Evolutionary conservation across 2,113 vertebrate species (phyloP).

Genomic region (Petromus typicus): DNA sequence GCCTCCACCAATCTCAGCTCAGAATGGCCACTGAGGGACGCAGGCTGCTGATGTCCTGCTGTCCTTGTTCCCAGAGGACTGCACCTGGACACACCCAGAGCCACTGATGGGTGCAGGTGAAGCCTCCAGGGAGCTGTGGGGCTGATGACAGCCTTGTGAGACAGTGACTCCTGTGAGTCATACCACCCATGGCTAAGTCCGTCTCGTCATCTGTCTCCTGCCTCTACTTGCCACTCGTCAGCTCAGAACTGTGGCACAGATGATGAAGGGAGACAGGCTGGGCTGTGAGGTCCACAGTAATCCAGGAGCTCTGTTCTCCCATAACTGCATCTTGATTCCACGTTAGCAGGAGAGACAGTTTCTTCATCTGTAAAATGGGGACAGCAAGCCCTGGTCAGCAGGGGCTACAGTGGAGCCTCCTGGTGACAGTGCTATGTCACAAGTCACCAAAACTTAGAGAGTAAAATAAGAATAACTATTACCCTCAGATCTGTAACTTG

Average conservation of each 20-base stretch:
- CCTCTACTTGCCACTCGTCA: neutral
- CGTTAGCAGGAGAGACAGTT: neutral
- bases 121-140: neutral
- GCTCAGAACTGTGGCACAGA: neutral
- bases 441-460: neutral
- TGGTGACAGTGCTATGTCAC: neutral
- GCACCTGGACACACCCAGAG: neutral
- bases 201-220: neutral
- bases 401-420: neutral
- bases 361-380: neutral
- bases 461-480: too few species aligned
- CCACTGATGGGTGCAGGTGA: neutral
- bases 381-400: neutral
- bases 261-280: neutral
- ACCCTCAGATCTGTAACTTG: too few species aligned
- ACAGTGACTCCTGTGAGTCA: neutral
- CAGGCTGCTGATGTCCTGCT: neutral
- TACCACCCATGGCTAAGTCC: neutral
- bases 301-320: too few species aligned
- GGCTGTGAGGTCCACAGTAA: neutral
- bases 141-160: neutral
- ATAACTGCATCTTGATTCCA: neutral
- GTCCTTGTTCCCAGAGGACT: neutral
- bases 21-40: neutral
- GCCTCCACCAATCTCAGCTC: too few species aligned